Conservation (phyloP, 2,888 invertebrate species). For the Drosophila anomelani region DNA sequence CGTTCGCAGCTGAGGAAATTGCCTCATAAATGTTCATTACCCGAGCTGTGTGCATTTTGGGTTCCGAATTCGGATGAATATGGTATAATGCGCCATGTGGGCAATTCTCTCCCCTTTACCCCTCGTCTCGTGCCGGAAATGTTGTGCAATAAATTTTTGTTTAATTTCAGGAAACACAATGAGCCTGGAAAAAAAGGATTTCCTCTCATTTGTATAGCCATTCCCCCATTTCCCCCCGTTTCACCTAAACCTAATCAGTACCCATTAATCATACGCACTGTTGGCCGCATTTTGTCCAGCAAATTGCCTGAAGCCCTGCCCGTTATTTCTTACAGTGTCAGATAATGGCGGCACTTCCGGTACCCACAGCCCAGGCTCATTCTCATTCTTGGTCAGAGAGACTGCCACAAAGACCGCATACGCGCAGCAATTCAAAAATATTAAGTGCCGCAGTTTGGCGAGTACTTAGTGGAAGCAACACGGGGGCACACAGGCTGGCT, state of each 20-base stretch:
- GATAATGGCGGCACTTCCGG: constrained; percentile 67
- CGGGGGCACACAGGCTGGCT: background rate
- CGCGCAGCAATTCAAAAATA: constrained; percentile 65
- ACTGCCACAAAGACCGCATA: constrained; percentile 27
- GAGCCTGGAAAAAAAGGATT: constrained; percentile 1
- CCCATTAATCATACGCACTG: constrained; percentile 72
- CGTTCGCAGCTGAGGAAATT: constrained; percentile 74
- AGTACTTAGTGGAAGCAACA: constrained; percentile 74
- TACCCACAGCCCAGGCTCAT: constrained; percentile 8
- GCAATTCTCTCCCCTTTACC: constrained; percentile 19
- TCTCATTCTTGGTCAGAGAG: constrained; percentile 13
- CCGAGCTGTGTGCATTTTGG: constrained; percentile 53
- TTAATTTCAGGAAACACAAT: constrained; percentile 18
- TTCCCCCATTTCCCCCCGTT: constrained; percentile 12
- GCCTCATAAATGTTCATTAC: constrained; percentile 81
- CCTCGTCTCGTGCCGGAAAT: constrained; percentile 26
- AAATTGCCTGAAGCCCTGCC: constrained; percentile 16
- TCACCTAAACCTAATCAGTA: constrained; percentile 40
- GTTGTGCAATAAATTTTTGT: constrained; percentile 31
- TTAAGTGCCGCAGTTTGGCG: constrained; percentile 75
- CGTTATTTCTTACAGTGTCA: constrained; percentile 49
- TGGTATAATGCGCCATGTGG: constrained; percentile 19
- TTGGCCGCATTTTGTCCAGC: constrained; percentile 48
- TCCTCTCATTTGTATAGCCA: constrained; percentile 6
- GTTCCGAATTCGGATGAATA: constrained; percentile 35